Conservation (phyloP, 1,140 invertebrate species). For the Psix sp. region DNA sequence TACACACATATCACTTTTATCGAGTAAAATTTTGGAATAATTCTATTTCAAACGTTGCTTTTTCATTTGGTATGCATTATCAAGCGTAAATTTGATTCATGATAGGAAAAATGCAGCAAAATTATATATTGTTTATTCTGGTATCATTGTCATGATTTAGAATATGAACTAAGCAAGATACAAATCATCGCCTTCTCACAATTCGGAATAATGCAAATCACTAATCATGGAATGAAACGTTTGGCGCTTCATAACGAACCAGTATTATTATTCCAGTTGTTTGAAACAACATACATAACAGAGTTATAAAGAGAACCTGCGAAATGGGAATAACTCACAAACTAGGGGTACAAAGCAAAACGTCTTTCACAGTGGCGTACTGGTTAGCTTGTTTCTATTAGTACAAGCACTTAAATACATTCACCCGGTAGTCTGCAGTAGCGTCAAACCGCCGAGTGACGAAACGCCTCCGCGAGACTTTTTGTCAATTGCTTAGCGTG, state of each 20-base stretch:
- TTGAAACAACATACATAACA: constrained; percentile 26
- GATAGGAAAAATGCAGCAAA: too few relatives aligned
- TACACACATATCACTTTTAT: constrained; percentile 49
- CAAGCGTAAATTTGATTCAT: too few relatives aligned
- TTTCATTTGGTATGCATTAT: too few relatives aligned
- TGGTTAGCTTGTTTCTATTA: constrained; percentile 61
- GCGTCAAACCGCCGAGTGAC: constrained; percentile 46
- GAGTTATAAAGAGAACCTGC: constrained; percentile 44
- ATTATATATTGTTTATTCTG: too few relatives aligned
- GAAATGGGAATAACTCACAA: constrained; percentile 53
- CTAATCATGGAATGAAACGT: constrained; percentile 41
- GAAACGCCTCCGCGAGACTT: constrained; percentile 43
- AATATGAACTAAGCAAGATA: constrained; percentile 9
- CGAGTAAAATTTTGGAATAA: constrained; percentile 30
- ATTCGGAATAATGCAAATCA: constrained; percentile 27
- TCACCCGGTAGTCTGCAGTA: constrained; percentile 55
- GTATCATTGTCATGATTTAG: neutral
- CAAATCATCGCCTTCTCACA: constrained; percentile 25
- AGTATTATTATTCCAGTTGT: constrained; percentile 50
- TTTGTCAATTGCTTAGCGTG: constrained; percentile 43
- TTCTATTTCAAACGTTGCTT: too few relatives aligned
- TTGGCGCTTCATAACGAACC: constrained; percentile 28
- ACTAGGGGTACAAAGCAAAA: constrained; percentile 45
- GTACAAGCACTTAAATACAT: constrained; percentile 46
- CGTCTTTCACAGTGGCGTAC: constrained; percentile 40